Evolutionary conservation across 1,140 invertebrate species (phyloP), one percentile per base, ranked within the genome.

Genomic region (Apis dorsata): DNA sequence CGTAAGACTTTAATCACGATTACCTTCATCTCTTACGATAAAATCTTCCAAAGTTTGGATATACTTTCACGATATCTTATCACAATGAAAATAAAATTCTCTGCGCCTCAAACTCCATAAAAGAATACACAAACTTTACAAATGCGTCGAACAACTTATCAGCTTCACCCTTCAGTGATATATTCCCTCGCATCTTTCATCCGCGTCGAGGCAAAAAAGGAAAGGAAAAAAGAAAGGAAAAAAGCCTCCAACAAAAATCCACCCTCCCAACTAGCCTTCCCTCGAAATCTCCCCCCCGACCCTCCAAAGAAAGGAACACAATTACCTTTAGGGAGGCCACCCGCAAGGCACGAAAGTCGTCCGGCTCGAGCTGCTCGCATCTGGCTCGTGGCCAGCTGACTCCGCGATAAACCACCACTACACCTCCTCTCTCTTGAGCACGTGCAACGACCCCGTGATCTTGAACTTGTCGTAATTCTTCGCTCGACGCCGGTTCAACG

Each of bases 351-450:
- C 62, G 62, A 66, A 77, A 77, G 75, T 66, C 71, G 66, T 59
- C 60, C 76, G 70, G 57, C 77, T 69, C 21, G 57, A 19, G 65
- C 34, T 74, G 51, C 24, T 62, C 24, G 34, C 71, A 81, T 81
- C 79, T 81, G 79, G 79, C 79, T 81, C 71, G 79, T 75, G 71
- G 79, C 79, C 79, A 81, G 79, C 79, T 75, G 79, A 81, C 79
- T 65, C n/a, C 7, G 72, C 79, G 71, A 81, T 75, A 81, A 74
- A 66, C 53, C 72, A 75, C 79, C n/a, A 66, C 71, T 81, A 75
- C 72, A 81, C 79, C 66, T 65, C 79, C 62, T 49, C 62, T 57
- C 53, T 51, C 65, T 51, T 28, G 62, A 66, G n/a, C 79, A 81
- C 79, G 79, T 81, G 72, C 79, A 81, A 81, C 79, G 79, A 81